Percentiles rank a stretch among this genome's conserved stretches.
These are phyloP conservation scores for Sorex maritimensis DNA, from an alignment of 2,797 vertebrate species.

Conservation along the genomic window DNA sequence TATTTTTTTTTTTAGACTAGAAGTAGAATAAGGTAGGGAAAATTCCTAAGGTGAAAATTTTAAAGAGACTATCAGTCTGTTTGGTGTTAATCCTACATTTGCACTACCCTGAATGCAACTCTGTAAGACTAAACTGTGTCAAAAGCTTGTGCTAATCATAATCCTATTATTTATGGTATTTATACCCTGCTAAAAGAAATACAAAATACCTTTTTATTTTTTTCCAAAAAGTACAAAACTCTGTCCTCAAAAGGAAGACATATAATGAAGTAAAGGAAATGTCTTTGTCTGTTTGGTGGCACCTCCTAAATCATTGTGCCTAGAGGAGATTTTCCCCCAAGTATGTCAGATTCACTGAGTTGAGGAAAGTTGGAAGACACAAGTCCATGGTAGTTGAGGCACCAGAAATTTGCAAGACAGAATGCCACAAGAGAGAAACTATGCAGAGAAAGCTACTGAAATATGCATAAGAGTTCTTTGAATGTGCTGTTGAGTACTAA, in stretches of 20 bases:
- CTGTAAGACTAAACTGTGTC: background rate
- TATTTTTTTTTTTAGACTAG: background rate
- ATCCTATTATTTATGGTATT: background rate
- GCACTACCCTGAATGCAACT: background rate
- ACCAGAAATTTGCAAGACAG: conserved; percentile 12
- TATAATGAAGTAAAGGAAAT: background rate
- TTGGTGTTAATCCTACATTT: background rate
- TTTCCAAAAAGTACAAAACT: background rate
- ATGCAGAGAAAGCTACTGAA: background rate
- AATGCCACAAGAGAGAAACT: background rate
- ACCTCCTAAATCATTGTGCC: background rate
- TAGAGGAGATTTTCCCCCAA: background rate
- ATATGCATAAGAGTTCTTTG: background rate
- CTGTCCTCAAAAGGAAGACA: background rate
- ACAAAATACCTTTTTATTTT: background rate
- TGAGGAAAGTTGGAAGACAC: background rate
- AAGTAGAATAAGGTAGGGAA: background rate
- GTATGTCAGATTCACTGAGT: background rate
- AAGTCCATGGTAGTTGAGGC: background rate
- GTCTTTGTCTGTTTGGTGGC: background rate
- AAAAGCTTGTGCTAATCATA: background rate
- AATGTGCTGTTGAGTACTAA: background rate
- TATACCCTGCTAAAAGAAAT: background rate
- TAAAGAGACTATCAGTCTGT: background rate
- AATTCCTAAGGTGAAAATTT: background rate